Base-by-base conservation (phyloP, 2,797 vertebrate genomes). In the Myotis findleyi region DNA sequence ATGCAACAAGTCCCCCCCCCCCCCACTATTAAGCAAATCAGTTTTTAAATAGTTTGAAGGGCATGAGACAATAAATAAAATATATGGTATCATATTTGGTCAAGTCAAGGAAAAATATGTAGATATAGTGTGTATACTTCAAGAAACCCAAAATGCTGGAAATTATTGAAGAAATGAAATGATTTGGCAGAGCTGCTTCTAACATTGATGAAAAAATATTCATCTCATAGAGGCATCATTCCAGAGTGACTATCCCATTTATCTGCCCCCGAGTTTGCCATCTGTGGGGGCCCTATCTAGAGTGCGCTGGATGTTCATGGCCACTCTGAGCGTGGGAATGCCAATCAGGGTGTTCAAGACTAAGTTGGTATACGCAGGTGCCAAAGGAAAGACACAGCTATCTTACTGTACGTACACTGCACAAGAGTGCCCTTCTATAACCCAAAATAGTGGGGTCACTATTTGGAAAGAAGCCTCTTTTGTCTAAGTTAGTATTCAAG, bases 11-110 rank as follows among this genome's bases (percentile, higher is more conserved):
- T n/a, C 36, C 36, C 36, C 36, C 36, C 36, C 3, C 41, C 86
- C 2, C 44, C 44, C 85, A 77, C 62, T 77, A 68, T 82, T 77
- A 95, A 93, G 51, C 69, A 64, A 96, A 80, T 87, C 76, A 47
- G 76, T 80, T 89, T 92, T 57, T 57, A 95, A 80, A 62, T 76
- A 57, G 6, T 68, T 95, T 87, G 27, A 51, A 93, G 83, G 92
- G 18, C 73, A 49, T 95, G 25, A 95, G 44, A 66, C 53, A 87
- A 57, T 73, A 79, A 85, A 82, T 93, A 93, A 93, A 83, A 62
- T 47, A 69, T n/a, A 6, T 36, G 49, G 4, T 68, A 49, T 85
- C 79, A 66, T 68, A 25, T 71, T 95, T 93, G 69, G n/a, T 72
- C 27, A 75, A 92, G 8, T 55, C 47, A 91, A 94, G 59, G 17